Evolutionary conservation across 2,888 invertebrate species (phyloP), one percentile per base, ranked within the genome.

Genomic region (Ophion costatus): DNA sequence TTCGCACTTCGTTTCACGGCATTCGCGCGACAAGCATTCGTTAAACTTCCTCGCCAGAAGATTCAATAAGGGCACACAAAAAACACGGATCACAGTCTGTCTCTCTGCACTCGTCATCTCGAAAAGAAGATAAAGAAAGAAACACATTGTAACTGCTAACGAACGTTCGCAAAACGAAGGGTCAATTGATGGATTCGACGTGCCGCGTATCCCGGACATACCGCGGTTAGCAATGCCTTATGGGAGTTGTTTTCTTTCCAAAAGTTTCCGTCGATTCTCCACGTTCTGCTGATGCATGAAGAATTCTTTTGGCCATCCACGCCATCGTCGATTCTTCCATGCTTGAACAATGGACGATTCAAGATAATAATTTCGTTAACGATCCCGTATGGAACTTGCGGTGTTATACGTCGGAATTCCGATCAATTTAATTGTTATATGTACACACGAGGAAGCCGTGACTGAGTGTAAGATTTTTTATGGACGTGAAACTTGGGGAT

Each of bases 41-140:
- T 86, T 38, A 82, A 82, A 79, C 45, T 61, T 59, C 85, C 66
- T 73, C 33, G 75, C 61, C 51, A 74, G 90, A 92, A 91, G 90
- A 92, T 90, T 94, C 66, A 90, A 69, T 67, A 86, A 94, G 92
- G 91, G 91, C 93, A 89, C 91, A 91, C 90, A 51, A 64, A 93
- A 94, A 80, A 71, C 91, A 91, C 93, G 87, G 91, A 93, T 91
- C 94, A 94, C 92, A 94, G 93, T 92, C 91, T 91, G 90, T 91
- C 90, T 91, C 90, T 92, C 66, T n/a, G 90, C 90, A 90, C 89
- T 91, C 90, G 87, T 90, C 87, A 85, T 89, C 86, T 89, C 89
- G 88, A 87, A 88, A 83, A 86, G 87, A 85, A 73, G 63, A 70
- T 74, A 82, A 64, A 66, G 71, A 67, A 70, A 80, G n/a, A 79